Percentiles rank a stretch among this genome's conserved stretches.
Conservation (phyloP, 2,113 vertebrate species). For the Arizona elegans region DNA sequence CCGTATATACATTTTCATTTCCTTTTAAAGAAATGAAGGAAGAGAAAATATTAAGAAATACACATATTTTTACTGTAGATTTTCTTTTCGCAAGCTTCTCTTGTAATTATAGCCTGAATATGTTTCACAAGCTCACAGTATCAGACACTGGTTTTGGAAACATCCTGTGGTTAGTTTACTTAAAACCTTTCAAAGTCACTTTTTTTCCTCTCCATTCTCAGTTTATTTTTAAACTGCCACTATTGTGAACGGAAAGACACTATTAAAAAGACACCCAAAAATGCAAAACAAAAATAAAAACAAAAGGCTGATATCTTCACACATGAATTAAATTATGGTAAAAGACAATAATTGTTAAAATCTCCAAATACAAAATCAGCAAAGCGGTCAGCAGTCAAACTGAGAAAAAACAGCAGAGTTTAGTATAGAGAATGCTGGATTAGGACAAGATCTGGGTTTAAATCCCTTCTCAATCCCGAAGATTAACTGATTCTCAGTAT, state of each 20-base stretch:
- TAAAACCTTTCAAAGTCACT: constrained; percentile 20
- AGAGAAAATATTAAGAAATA: background rate
- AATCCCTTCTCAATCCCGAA: background rate
- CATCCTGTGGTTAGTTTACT: constrained; percentile 1
- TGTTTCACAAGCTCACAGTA: constrained; percentile 55
- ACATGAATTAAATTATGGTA: background rate
- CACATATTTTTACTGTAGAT: background rate
- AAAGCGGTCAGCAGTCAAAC: background rate
- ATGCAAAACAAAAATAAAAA: background rate
- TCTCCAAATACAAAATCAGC: background rate
- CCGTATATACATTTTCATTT: background rate
- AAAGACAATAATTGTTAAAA: background rate
- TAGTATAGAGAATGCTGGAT: background rate
- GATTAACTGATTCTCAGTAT: background rate
- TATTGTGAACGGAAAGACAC: background rate
- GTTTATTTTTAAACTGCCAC: background rate
- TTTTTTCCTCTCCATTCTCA: background rate
- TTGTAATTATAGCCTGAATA: constrained; percentile 63
- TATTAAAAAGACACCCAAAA: background rate
- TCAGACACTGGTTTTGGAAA: constrained; percentile 46
- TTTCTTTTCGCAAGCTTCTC: constrained; percentile 45
- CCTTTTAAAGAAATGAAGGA: background rate
- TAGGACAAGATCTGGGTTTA: background rate
- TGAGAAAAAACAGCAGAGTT: background rate
- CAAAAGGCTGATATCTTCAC: background rate